Base-by-base conservation (phyloP, 2,113 vertebrate species). In the Tiliqua scincoides region DNA sequence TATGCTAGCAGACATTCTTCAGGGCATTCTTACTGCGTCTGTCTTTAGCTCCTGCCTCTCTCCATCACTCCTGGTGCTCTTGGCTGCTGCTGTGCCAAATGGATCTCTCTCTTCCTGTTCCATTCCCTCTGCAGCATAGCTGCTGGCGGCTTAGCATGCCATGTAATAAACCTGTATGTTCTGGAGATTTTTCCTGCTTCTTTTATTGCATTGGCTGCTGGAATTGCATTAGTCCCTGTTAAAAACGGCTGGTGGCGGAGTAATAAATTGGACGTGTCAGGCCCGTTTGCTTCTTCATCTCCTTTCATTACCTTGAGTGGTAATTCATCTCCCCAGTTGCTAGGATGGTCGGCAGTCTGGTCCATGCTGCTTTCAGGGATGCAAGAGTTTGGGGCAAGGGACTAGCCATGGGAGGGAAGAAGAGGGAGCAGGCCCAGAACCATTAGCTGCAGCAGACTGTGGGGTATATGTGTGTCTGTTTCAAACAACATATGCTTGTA, bases 261-360 rank as follows among this genome's bases (percentile, higher is more conserved):
- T 40, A 93, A 94, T 95, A 95, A 94, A 95, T 32, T 0, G 37
- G 82, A 71, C 63, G 30, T 76, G 54, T 82, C 54, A 2, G 83
- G 71, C 52, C 76, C 52, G 0, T 11, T 63, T 43, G 80, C 32
- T 48, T 52, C 90, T 6, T 84, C 37, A 0, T 65, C 43, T 40
- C 40, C 73, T 85, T 81, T 75, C 54, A 18, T 82, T 62, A 8
- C 15, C 21, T 37, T 1, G 23, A 57, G 75, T 20, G 35, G 84
- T 77, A 67, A 78, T 78, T 73, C 17, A 65, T 86, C 84, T 85
- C 65, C 18, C 11, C 25, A 1, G 54, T 23, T 2, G 23, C 75
- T 21, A 3, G 74, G 54, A 27, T n/a, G 18, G 63, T 4, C 6
- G 23, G 23, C 30, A 1, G 52, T 0, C 1, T 1, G 40, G 70